Evolutionary conservation across 2,797 vertebrate species (phyloP).

Genomic region (Falco berigora): DNA sequence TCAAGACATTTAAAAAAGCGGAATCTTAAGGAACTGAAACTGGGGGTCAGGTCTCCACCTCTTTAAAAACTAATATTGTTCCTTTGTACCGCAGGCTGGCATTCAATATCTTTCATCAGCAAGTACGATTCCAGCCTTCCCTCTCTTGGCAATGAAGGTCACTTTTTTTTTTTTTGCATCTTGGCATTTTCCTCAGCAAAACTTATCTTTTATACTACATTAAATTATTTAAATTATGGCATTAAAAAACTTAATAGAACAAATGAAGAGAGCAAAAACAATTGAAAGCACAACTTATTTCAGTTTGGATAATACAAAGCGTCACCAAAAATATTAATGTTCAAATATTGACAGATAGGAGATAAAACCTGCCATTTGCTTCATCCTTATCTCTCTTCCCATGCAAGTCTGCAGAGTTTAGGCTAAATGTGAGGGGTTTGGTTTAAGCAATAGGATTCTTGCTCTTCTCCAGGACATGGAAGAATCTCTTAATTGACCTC

Average conservation of each 20-base stretch:
- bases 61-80: neutral
- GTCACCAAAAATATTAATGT: neutral
- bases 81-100: neutral
- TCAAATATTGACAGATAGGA: neutral
- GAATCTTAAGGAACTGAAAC: neutral
- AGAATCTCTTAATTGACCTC: neutral
- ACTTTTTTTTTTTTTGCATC: neutral
- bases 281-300: constrained; percentile 9
- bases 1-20: neutral
- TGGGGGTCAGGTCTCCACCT: neutral
- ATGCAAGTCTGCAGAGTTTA: neutral
- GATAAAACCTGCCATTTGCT: neutral
- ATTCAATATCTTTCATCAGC: neutral
- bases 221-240: constrained; percentile 79
- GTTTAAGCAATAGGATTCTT: neutral
- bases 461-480: neutral
- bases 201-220: neutral
- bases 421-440: neutral
- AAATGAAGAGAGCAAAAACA: constrained; percentile 40
- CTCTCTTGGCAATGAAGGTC: neutral
- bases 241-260: constrained; percentile 73
- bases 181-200: neutral
- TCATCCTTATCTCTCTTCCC: neutral
- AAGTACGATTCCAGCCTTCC: neutral
- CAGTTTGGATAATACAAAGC: neutral